Base-by-base conservation (phyloP, 2,797 vertebrate species). In the Acipenser ruthenus region DNA sequence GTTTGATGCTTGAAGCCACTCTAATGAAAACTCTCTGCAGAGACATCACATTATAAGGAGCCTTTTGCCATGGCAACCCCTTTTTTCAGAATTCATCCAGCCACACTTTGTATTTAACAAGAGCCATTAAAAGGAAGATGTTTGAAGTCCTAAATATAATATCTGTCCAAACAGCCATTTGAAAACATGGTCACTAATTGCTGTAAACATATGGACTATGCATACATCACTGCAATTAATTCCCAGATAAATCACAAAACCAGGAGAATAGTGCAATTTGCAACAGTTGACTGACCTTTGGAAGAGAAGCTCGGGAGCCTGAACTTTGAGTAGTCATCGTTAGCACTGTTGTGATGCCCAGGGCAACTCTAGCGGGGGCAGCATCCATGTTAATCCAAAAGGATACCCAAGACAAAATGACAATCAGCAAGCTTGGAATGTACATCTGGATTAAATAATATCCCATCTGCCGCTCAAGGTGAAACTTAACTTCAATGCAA, bases 361-460 rank as follows among this genome's bases (percentile, higher is more conserved):
- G 86, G 1, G 96, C 97, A 4, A 99, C 97, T 76, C 97, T 91
- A 72, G 97, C 97, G 49, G 97, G 97, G 52, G 97, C 96, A 12
- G 97, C 97, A 64, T 99, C 97, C 97, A 99, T 99, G 74, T 99
- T 98, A 84, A 99, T 99, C 97, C 97, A 99, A 84, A 99, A 99
- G 65, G 97, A 99, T 68, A 99, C 96, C 97, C 97, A 99, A 50
- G 96, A 99, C 70, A 99, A 91, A 87, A 99, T 99, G 82, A 99
- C 97, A 55, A 99, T 99, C 79, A 99, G 89, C 72, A 99, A 91
- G 69, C 96, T 98, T 64, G 97, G 97, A 75, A 99, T 99, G 84
- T 99, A 99, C 97, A 99, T 99, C 91, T 99, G 97, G 88, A 99
- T 99, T 89, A 99, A 90, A 85, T 99, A 99, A 87, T 99, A 99